phyloP scores from a whole-genome alignment of 2,888 invertebrate genomes.

The Andrena bucephala region DNA sequence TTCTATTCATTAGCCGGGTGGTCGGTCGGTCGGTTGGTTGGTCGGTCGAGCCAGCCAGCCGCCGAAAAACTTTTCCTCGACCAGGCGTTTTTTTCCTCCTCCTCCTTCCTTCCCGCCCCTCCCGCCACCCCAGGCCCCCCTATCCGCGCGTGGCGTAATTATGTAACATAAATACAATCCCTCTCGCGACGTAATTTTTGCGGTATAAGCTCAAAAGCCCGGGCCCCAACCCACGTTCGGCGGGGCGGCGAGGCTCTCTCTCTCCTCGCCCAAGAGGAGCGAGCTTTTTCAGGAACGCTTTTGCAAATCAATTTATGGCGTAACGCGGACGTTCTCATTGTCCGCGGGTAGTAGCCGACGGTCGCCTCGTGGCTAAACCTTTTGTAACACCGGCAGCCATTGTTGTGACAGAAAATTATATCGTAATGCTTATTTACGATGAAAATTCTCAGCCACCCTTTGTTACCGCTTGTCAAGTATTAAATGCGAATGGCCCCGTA shows the following conservation, averaged over 20 bases:
- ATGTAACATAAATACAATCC: slow-evolving; percentile 84
- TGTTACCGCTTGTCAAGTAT: slow-evolving; percentile 64
- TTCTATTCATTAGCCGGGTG: slow-evolving; percentile 84
- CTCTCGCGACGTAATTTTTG: slow-evolving; percentile 82
- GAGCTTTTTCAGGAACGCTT: slow-evolving; percentile 81
- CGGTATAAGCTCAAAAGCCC: slow-evolving; percentile 83
- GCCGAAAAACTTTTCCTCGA: slow-evolving; percentile 76
- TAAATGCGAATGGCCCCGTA: slow-evolving; percentile 61
- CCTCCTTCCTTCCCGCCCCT: slow-evolving; percentile 36
- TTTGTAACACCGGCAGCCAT: slow-evolving; percentile 80
- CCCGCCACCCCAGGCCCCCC: slow-evolving; percentile 49
- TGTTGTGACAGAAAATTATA: slow-evolving; percentile 83
- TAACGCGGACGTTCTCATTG: slow-evolving; percentile 82
- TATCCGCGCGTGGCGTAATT: slow-evolving; percentile 79
- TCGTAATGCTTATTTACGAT: slow-evolving; percentile 78
- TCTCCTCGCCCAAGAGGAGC: slow-evolving; percentile 33
- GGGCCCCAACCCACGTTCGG: slow-evolving; percentile 75
- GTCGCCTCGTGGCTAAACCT: slow-evolving; percentile 81
- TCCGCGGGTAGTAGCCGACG: slow-evolving; percentile 75
- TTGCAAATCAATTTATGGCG: slow-evolving; percentile 85
- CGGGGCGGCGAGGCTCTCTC: slow-evolving; percentile 63
- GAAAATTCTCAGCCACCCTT: slow-evolving; percentile 68
- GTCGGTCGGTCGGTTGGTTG: slow-evolving; percentile 64
- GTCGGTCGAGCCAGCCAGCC: slow-evolving; percentile 60
- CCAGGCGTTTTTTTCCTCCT: slow-evolving; percentile 64